phyloP scores from a whole-genome alignment of 2,113 vertebrate genomes.

The Meriones unguiculatus region DNA sequence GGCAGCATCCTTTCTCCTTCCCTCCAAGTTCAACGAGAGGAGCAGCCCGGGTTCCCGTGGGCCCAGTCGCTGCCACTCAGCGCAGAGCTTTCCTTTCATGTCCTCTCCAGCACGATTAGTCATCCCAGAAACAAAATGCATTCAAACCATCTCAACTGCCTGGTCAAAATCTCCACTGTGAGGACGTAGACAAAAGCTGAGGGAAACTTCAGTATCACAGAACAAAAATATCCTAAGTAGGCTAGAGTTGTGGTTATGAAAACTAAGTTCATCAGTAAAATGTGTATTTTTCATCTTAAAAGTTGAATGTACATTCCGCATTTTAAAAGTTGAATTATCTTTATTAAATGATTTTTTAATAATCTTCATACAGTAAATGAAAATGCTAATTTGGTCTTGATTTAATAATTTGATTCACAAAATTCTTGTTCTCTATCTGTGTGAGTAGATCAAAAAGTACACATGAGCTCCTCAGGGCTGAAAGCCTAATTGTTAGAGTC shows the following conservation, averaged over 20 bases:
- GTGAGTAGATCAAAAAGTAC: background rate
- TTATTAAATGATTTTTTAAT: constrained; percentile 30
- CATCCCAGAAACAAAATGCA: constrained; percentile 47
- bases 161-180: constrained; percentile 28
- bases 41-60: constrained; percentile 37
- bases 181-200: constrained; percentile 20
- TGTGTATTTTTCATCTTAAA: constrained; percentile 22
- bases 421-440: background rate
- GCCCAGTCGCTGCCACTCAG: background rate
- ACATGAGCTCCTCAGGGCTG: background rate
- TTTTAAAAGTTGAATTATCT: background rate
- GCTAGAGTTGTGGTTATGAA: background rate
- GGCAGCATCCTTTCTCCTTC: background rate
- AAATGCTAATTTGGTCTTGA: background rate
- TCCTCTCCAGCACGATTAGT: constrained; percentile 49
- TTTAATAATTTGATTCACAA: constrained; percentile 1
- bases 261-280: constrained; percentile 31
- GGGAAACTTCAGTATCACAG: constrained; percentile 13
- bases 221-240: background rate
- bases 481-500: background rate
- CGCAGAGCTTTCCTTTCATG: constrained; percentile 5
- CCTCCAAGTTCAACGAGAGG: constrained; percentile 69
- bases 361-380: constrained; percentile 11
- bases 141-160: constrained; percentile 13
- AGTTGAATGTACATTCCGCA: background rate